phyloP scores from a whole-genome alignment of 1,140 invertebrate genomes.

The Aplysia californica region DNA sequence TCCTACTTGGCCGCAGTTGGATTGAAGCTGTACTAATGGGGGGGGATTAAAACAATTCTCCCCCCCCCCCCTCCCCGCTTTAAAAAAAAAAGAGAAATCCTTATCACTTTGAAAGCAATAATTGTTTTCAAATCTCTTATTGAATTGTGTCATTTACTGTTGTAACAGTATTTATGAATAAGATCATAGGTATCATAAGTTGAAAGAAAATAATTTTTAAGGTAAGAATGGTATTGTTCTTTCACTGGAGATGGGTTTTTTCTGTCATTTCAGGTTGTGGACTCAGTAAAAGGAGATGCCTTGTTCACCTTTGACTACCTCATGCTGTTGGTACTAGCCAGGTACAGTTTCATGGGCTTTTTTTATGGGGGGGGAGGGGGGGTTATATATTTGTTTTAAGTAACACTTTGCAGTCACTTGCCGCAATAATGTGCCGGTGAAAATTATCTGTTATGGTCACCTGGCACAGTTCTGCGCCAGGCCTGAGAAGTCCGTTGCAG shows the following conservation, averaged over 20 bases:
- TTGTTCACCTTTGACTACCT: conserved; percentile 86
- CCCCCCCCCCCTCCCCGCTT: too few species aligned
- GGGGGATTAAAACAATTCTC: too few species aligned
- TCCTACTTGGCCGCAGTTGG: too few species aligned
- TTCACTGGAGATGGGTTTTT: conserved; percentile 8
- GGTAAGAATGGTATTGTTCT: neutral
- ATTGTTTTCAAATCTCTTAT: neutral
- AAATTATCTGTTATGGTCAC: neutral
- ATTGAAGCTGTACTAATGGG: too few species aligned
- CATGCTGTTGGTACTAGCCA: conserved; percentile 81
- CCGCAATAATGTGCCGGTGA: neutral
- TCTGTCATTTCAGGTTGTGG: conserved; percentile 82
- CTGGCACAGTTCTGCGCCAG: too few species aligned
- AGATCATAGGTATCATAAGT: neutral
- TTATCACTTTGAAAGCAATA: neutral
- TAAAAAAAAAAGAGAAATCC: neutral
- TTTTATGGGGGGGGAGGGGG: too few species aligned
- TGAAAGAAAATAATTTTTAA: neutral
- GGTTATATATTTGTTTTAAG: neutral
- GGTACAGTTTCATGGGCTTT: conserved; percentile 68
- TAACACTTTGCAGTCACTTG: neutral
- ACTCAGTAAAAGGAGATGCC: conserved; percentile 81
- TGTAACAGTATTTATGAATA: neutral
- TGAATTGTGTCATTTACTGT: neutral
- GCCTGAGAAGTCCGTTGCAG: too few species aligned